phyloP scores from a whole-genome alignment of 1,140 invertebrate species.

The Agrypnia vestita region DNA sequence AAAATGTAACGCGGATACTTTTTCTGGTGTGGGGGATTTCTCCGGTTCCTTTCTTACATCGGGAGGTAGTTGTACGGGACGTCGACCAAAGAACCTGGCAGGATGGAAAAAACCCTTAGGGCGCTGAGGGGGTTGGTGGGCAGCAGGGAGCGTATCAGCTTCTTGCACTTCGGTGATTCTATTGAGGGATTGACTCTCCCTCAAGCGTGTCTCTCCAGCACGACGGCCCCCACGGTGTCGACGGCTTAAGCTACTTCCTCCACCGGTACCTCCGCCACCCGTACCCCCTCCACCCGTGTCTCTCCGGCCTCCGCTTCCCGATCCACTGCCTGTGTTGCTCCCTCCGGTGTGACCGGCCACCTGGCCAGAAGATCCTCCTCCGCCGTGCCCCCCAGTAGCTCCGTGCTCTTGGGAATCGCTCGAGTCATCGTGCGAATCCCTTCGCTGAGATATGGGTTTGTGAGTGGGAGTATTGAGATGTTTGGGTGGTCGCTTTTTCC shows the following conservation, averaged over 20 bases:
- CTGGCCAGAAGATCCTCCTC: conserved; percentile 63
- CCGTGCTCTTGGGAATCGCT: conserved; percentile 83
- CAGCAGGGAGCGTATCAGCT: conserved; percentile 64
- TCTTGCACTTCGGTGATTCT: conserved; percentile 87
- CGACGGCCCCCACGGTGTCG: conserved; percentile 74
- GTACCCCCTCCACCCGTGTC: conserved; percentile 63
- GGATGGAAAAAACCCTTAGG: conserved; percentile 57
- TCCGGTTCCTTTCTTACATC: conserved; percentile 64
- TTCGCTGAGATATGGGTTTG: conserved; percentile 75
- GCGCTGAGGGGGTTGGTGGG: conserved; percentile 40
- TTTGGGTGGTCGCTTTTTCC: conserved; percentile 86
- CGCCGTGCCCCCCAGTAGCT: conserved; percentile 70
- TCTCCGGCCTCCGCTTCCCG: conserved; percentile 56
- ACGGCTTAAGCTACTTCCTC: conserved; percentile 62
- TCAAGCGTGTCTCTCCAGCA: conserved; percentile 78
- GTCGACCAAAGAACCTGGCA: conserved; percentile 61
- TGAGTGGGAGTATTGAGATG: conserved; percentile 74
- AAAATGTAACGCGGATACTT: conserved; percentile 53
- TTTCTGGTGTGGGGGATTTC: conserved; percentile 61
- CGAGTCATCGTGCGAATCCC: conserved; percentile 86
- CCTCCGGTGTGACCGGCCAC: conserved; percentile 57
- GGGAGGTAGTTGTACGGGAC: conserved; percentile 63
- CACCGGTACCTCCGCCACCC: conserved; percentile 65
- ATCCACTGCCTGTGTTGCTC: conserved; percentile 51
- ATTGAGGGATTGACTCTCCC: conserved; percentile 87